Evolutionary conservation across 2,797 vertebrate species (phyloP).

Genomic region (Tadarida brasiliensis): DNA sequence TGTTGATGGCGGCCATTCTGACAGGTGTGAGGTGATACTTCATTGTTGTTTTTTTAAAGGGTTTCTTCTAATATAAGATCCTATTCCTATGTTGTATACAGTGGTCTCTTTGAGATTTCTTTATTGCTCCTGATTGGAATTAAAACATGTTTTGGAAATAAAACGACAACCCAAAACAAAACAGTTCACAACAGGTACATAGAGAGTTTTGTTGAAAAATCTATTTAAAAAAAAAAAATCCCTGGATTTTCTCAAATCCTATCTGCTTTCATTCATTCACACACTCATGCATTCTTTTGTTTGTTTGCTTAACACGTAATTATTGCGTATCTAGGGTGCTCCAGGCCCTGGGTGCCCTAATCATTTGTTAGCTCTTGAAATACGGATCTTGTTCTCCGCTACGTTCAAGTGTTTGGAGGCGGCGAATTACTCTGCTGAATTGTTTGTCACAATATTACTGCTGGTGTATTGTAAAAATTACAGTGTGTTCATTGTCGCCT

Average conservation of each 20-base stretch:
- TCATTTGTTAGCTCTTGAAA: conserved; percentile 32
- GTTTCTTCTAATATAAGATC: neutral
- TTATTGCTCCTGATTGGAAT: neutral
- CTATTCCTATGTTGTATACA: neutral
- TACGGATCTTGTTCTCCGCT: neutral
- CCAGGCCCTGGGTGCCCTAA: neutral
- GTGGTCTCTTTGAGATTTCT: neutral
- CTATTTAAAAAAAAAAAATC: neutral
- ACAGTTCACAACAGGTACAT: neutral
- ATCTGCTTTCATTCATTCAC: neutral
- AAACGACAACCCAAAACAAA: neutral
- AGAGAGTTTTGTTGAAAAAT: neutral
- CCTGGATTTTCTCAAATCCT: neutral
- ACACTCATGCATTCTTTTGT: neutral
- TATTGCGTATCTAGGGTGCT: neutral
- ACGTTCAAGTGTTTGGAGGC: conserved; percentile 37
- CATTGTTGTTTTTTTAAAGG: neutral
- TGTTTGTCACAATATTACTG: conserved; percentile 81
- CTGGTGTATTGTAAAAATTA: conserved; percentile 74
- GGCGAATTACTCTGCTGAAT: conserved; percentile 40
- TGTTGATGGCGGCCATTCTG: too few relatives aligned
- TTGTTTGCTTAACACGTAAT: too few relatives aligned
- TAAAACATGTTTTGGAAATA: neutral
- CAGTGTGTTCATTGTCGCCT: conserved; percentile 54
- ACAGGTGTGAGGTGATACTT: too few relatives aligned